A percentile compares a stretch with the other conserved stretches of the same genome.
phyloP scores from a whole-genome alignment of 2,797 vertebrate species.

The Centropyge bicolor region DNA sequence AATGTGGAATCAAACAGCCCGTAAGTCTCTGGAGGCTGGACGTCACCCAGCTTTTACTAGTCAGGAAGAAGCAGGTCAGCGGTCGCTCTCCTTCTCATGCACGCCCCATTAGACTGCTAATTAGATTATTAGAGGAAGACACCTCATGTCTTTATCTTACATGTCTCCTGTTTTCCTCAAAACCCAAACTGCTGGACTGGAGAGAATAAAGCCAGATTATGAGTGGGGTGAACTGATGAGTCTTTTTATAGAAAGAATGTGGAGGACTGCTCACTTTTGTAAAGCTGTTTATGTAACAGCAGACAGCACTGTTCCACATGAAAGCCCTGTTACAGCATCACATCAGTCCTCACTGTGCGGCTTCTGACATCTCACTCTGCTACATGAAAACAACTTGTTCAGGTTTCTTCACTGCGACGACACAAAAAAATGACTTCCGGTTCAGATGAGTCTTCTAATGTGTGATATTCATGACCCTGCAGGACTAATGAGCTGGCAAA shows the following conservation, averaged over 20 bases:
- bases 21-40: not conserved
- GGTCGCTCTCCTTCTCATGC: not conserved
- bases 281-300: constrained; percentile 74
- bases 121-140: not conserved
- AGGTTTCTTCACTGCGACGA: constrained; percentile 5
- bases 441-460: not conserved
- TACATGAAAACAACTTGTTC: constrained; percentile 32
- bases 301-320: constrained; percentile 52
- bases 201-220: constrained; percentile 65
- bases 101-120: not conserved
- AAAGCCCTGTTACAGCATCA: constrained; percentile 63
- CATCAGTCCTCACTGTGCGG: constrained; percentile 26
- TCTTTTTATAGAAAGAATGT: constrained; percentile 74
- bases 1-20: not conserved
- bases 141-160: not conserved
- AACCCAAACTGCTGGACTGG: constrained; percentile 31
- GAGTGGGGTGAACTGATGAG: constrained; percentile 52
- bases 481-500: constrained; percentile 3
- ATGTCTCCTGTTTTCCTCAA: not conserved
- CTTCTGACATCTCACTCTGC: constrained; percentile 41
- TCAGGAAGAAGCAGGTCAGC: constrained; percentile 6
- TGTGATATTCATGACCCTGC: not conserved
- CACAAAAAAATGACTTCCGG: not conserved
- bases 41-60: not conserved
- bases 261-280: constrained; percentile 66